These are phyloP conservation scores for Malurus melanocephalus DNA, from an alignment of 2,113 vertebrate species.

Conservation along the genomic window DNA sequence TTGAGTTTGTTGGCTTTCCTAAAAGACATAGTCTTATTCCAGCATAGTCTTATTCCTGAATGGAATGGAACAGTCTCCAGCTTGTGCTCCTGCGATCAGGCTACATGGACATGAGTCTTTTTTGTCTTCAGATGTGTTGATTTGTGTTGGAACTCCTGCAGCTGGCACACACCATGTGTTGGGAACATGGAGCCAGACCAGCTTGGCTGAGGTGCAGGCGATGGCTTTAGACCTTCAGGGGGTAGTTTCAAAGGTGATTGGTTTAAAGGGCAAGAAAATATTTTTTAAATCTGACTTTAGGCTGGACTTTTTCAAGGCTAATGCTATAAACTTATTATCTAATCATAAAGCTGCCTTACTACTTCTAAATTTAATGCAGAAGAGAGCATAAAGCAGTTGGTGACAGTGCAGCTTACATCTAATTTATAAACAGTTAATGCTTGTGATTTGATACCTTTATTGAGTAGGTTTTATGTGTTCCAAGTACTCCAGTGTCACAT, in stretches of 20 bases:
- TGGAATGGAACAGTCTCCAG: not conserved
- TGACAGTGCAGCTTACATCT: not conserved
- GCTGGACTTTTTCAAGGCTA: not conserved
- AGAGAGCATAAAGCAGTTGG: not conserved
- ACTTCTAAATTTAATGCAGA: not conserved
- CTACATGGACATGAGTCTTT: not conserved
- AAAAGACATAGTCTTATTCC: not conserved
- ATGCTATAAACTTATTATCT: not conserved
- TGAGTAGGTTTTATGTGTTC: conserved; percentile 10
- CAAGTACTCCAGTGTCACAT: conserved; percentile 35
- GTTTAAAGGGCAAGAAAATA: not conserved
- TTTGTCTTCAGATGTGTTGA: not conserved
- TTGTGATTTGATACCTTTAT: conserved; percentile 23
- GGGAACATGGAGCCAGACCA: not conserved
- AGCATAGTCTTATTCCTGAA: not conserved
- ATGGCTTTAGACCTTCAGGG: not conserved
- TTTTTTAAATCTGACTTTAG: not conserved
- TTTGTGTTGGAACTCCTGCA: not conserved
- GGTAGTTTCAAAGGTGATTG: not conserved
- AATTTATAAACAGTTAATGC: conserved; percentile 28
- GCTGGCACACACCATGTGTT: not conserved
- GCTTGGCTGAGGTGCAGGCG: not conserved
- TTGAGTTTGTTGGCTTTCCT: not conserved
- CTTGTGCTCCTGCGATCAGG: not conserved
- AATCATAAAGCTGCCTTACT: not conserved